Percentiles rank a stretch among this genome's conserved stretches.
phyloP scores from a whole-genome alignment of 1,140 invertebrate species.

The Pentalonia nigronervosa region DNA sequence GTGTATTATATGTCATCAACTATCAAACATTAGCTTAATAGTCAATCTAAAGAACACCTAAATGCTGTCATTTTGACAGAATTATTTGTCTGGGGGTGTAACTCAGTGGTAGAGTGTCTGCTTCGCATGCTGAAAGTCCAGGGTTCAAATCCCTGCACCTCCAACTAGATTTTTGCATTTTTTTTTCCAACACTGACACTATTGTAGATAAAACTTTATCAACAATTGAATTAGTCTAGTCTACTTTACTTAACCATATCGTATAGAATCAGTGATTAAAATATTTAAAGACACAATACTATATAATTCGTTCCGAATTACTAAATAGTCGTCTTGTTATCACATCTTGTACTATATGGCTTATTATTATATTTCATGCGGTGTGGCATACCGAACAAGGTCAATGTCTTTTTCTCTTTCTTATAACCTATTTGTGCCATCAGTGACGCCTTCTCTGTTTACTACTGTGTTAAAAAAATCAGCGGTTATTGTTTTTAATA shows the following conservation, averaged over 20 bases:
- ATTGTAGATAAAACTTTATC: too few species aligned
- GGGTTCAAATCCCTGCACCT: constrained; percentile 79
- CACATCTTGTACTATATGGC: too few species aligned
- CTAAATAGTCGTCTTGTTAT: too few species aligned
- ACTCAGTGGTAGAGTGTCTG: constrained; percentile 81
- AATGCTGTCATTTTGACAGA: neutral
- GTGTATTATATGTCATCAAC: too few species aligned
- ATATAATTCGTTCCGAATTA: neutral
- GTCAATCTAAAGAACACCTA: neutral
- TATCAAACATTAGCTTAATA: too few species aligned
- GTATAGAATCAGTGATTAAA: neutral
- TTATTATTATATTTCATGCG: too few species aligned
- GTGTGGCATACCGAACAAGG: too few species aligned
- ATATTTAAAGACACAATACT: neutral
- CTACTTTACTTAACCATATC: neutral
- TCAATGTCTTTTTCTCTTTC: too few species aligned
- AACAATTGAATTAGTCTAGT: neutral
- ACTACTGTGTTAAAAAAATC: neutral
- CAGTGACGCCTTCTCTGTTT: neutral
- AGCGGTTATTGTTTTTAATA: neutral
- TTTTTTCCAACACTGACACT: neutral
- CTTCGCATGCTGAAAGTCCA: constrained; percentile 80
- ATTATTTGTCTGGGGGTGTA: constrained; percentile 69
- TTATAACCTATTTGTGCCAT: neutral
- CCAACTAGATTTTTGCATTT: constrained; percentile 64